Evolutionary conservation across 2,888 invertebrate genomes (phyloP), one percentile per base, ranked within the genome.

Genomic region (Drosophila emarginata): DNA sequence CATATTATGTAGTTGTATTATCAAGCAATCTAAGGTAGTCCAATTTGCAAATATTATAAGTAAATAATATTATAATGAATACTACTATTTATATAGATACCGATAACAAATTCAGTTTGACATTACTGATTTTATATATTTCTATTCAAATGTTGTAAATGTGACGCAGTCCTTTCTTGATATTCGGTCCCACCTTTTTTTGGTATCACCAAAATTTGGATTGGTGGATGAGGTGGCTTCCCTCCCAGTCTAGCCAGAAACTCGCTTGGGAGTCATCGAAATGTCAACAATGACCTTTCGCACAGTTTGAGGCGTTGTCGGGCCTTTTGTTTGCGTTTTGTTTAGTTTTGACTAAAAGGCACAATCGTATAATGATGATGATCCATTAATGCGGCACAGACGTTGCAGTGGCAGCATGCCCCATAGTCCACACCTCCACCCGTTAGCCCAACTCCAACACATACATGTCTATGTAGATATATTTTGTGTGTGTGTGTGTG

Each of bases 341-440:
- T 26, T 36, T 64, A 61, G 71, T 66, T 39, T 56, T 72, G 39
- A 14, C 26, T 51, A 57, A 37, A 57, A 39, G 57, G 52, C 39
- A 69, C 66, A 60, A 67, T 61, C 60, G 50, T 54, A 23, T 67
- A 70, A 67, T 51, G 59, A 71, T 86, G 74, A 86, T 86, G 74
- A 86, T 74, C 71, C 58, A 73, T 72, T 74, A 79, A 83, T 88
- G 81, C 87, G 87, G 65, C 87, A 64, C 61, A 78, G 70, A 76
- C 72, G 40, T 58, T 56, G 63, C 70, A 39, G 64, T 64, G 60
- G 65, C 72, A 45, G 57, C 45, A 45, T 28, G 9, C 40, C 15
- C 60, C 53, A 53, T 11, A 11, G 11, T 14, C 11, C 32, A n/a
- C 39, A 5, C 23, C 54, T 4, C 5, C 26, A 7, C 4, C 28